phyloP scores from a whole-genome alignment of 2,113 vertebrate genomes.

The Steatornis caripensis region DNA sequence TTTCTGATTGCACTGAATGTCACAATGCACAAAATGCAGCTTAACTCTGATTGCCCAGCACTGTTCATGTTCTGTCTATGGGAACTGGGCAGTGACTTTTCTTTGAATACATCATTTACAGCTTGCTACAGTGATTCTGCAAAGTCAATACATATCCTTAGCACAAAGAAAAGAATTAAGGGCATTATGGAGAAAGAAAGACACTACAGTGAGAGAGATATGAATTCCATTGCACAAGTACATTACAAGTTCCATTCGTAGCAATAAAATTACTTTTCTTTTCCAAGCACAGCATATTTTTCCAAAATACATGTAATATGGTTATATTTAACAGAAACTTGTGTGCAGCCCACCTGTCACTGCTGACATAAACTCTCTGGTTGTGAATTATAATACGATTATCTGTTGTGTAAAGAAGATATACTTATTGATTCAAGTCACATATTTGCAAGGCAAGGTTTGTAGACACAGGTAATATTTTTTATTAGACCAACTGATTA shows the following conservation, averaged over 20 bases:
- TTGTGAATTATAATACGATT: conserved; percentile 5
- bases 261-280: not conserved
- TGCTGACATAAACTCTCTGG: not conserved
- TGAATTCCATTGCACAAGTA: conserved; percentile 31
- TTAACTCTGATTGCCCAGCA: conserved; percentile 35
- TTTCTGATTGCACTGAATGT: conserved; percentile 27
- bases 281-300: not conserved
- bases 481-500: conserved; percentile 36
- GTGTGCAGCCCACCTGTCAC: not conserved
- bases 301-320: not conserved
- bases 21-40: conserved; percentile 48
- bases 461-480: conserved; percentile 29
- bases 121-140: conserved; percentile 42
- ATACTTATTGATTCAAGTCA: conserved; percentile 32
- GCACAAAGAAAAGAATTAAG: conserved; percentile 61
- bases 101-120: conserved; percentile 56
- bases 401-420: conserved; percentile 14
- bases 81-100: conserved; percentile 47
- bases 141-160: conserved; percentile 49
- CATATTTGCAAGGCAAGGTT: conserved; percentile 21
- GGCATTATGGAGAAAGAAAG: conserved; percentile 28
- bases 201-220: conserved; percentile 8
- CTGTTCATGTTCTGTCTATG: conserved; percentile 22
- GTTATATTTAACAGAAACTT: not conserved
- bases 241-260: conserved; percentile 4